Evolutionary conservation across 2,797 vertebrate species (phyloP), one percentile per base, ranked within the genome.

Genomic region (Selene dorsalis): DNA sequence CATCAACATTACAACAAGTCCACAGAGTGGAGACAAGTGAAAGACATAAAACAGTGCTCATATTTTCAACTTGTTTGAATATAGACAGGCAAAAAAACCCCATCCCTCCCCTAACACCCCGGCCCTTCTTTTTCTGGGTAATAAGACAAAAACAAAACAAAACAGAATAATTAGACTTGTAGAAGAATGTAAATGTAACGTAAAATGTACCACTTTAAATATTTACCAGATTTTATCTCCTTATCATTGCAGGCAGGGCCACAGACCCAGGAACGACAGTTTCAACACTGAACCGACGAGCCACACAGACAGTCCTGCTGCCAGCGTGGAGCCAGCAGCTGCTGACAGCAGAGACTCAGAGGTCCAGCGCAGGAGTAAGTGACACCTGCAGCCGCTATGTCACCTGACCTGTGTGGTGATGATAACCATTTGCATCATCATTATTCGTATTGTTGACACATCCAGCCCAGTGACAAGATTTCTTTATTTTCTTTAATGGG

Each of bases 181-280:
- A 30, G 30, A 30, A 30, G 30, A 30, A 30, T 30, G 2, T 30
- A 30, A 3, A 30, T 3, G 30, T 30, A 30, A 30, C 5, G 30
- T 3, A 30, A 30, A 30, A 30, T 30, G 5, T 30, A 30, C 32
- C 7, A 43, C 20, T 76, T 41, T 60, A 11, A 75, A 32, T 12
- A 10, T 12, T 26, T n/a, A 1, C 14, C 3, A 4, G 63, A 4
- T 60, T 35, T 35, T 8, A 28, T 14, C 79, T 60, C 14, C 9
- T 12, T 35, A 35, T 68, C 24, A n/a, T 61, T 86, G 32, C 86
- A 96, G 95, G 18, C 88, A 89, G 2, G 84, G 86, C 14, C 73
- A 84, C 74, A 95, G 96, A 53, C 30, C 86, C 0, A 95, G 96
- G 47, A 96, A 96, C 20, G 94, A 96, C 91, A 99, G 97, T 69